Base-by-base conservation (phyloP, 2,888 invertebrate species). In the Papilio elwesi region DNA sequence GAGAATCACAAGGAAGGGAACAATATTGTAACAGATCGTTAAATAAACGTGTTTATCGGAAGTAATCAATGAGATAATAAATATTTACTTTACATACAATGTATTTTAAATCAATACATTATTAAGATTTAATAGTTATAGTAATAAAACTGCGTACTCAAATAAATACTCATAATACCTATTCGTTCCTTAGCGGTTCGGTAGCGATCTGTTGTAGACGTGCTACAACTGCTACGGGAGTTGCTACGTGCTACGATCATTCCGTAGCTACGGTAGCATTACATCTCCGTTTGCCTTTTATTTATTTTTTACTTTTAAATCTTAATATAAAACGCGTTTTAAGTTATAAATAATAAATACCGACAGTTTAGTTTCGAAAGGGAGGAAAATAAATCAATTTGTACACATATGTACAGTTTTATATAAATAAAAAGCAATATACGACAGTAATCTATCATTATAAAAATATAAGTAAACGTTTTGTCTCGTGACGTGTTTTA, bases 191-290 rank as follows among this genome's bases (percentile, higher is more conserved):
- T 67, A 78, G 78, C 77, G 78, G 78, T 79, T 79, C 76, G 68
- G 79, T 78, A 79, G 76, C 80, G 81, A 76, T 81, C 79, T 79
- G 74, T 77, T 80, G 86, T 87, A 87, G 86, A 90, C 88, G 90
- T 90, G 91, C 89, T 89, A 89, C 88, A 90, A 90, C 87, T 90
- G 80, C 86, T 84, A 86, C 85, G 77, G 74, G 68, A 65, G 66
- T 51, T 36, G 72, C 78, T 79, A 79, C 76, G 79, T 76, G 75
- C 78, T 79, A 79, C 79, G 78, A 68, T 69, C 55, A 15, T 11
- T 57, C 72, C 74, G 76, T 73, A 63, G 26, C 48, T 57, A 53
- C 57, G 64, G 57, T 55, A 55, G 36, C 43, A n/a, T 38, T 66
- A 66, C 51, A 26, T 66, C 43, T 53, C 13, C 62, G 13, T 66